Conservation (phyloP, 2,797 vertebrate genomes). For the Halcyon leucocephala region DNA sequence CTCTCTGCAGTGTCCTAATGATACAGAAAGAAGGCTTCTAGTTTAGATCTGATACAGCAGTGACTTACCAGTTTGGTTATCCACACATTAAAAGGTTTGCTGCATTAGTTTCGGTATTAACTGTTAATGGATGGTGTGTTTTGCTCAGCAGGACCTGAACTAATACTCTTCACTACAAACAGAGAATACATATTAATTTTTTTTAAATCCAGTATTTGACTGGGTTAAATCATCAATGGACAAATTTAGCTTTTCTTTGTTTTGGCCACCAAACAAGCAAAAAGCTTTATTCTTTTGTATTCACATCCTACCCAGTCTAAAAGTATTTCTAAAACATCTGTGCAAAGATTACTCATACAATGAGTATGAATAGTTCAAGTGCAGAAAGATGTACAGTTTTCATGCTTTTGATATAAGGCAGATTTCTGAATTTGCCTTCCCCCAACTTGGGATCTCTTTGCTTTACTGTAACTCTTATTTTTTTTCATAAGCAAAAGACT, state of each 20-base stretch:
- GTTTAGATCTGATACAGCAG: neutral
- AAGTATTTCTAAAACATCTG: conserved; percentile 63
- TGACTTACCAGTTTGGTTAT: neutral
- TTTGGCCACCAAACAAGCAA: conserved; percentile 31
- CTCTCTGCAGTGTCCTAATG: neutral
- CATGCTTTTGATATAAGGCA: conserved; percentile 20
- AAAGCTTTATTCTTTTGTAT: conserved; percentile 1
- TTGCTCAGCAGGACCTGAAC: neutral
- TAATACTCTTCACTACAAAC: neutral
- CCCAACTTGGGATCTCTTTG: neutral
- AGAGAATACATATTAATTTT: neutral
- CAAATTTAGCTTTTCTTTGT: neutral
- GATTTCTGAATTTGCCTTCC: conserved; percentile 20
- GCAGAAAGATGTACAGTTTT: conserved; percentile 36
- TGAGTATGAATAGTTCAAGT: conserved; percentile 28
- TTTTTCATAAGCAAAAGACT: neutral
- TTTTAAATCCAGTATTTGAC: neutral
- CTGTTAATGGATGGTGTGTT: neutral
- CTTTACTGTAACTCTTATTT: neutral
- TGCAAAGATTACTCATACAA: conserved; percentile 56
- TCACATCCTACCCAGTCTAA: conserved; percentile 21
- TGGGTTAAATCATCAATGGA: neutral
- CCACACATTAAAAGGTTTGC: neutral
- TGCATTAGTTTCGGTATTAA: neutral
- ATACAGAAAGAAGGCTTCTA: neutral